Evolutionary conservation across 2,888 invertebrate genomes (phyloP), one percentile per base, ranked within the genome.

Genomic region (Lepidonotus clava): DNA sequence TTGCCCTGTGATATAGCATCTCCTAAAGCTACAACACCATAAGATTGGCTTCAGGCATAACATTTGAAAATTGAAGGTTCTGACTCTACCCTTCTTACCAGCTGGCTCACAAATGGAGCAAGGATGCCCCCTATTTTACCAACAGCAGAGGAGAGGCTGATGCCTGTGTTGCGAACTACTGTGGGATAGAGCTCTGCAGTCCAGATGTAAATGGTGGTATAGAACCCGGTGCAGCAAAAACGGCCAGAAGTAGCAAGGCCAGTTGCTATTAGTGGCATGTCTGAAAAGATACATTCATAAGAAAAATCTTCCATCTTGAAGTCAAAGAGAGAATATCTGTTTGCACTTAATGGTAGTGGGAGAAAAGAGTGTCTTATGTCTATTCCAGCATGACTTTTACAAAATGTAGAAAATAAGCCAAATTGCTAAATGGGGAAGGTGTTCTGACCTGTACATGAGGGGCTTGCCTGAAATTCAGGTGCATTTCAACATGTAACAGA

Each of bases 61-160:
- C 46, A 46, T n/a, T n/a, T n/a, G n/a, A n/a, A n/a, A n/a, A n/a
- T n/a, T n/a, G n/a, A n/a, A n/a, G n/a, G n/a, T n/a, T n/a, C n/a
- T n/a, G n/a, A n/a, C n/a, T n/a, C n/a, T n/a, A 46, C 46, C 46
- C 6, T 46, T 32, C 40, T 76, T 41, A 76, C 76, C 34, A 76
- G 40, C 8, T 76, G 40, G 18, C 21, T n/a, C 1, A 41, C 76
- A 2, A 40, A 36, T 14, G 76, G 76, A 6, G 76, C 76, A 38
- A 28, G 8, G 76, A 76, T 28, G 36, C 76, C 76, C 21, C 76
- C 76, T 21, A 76, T 76, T 38, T 76, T 76, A 18, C 76, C 76
- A 6, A 76, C 36, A 38, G 40, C 41, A n/a, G 76, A 76, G 11
- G 76, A 38, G n/a, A 4, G 11, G 38, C n/a, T 24, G n/a, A 76